Evolutionary conservation across 2,113 vertebrate species (phyloP), one percentile per base, ranked within the genome.

Genomic region (Microcebus jonahi): DNA sequence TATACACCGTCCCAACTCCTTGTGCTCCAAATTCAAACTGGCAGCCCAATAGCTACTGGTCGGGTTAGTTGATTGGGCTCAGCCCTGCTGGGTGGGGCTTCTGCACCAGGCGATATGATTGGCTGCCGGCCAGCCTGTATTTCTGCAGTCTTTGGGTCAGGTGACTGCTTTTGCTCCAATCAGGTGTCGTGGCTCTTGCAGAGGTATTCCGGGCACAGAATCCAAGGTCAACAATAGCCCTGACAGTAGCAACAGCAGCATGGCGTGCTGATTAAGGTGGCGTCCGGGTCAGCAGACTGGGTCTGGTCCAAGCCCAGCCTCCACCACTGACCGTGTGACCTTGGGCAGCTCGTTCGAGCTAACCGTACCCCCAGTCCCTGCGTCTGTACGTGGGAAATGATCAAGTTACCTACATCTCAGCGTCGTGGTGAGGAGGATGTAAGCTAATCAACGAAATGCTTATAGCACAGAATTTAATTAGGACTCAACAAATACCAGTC

Each of bases 401-500:
- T n/a, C 76, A 5, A 13, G 34, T 48, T 59, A 89, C 63, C 91
- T 36, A 29, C 67, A 29, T 45, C 65, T 76, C 27, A 59, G 53
- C 20, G 17, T 67, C 76, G 53, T 45, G 9, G 15, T 3, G 4
- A 63, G 7, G 39, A 50, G 18, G 10, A 31, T 15, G 18, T 48
- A 83, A 94, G 11, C 34, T 48, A 67, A 90, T 70, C 71, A 76
- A 75, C 13, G 45, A 61, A 63, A 68, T 67, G 18, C 57, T 70
- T 82, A 53, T 4, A 63, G 73, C n/a, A 55, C 42, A 83, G 34
- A 67, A 65, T 81, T 84, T 96, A 95, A 91, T 95, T 39, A 80
- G 80, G 36, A 8, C 45, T 89, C 83, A 45, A 42, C 71, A 88
- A 85, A n/a, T 55, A 45, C 90, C 53, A 59, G 68, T 83, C 25